Evolutionary conservation across 2,888 invertebrate genomes (phyloP).

Genomic region (Tholera decimalis): DNA sequence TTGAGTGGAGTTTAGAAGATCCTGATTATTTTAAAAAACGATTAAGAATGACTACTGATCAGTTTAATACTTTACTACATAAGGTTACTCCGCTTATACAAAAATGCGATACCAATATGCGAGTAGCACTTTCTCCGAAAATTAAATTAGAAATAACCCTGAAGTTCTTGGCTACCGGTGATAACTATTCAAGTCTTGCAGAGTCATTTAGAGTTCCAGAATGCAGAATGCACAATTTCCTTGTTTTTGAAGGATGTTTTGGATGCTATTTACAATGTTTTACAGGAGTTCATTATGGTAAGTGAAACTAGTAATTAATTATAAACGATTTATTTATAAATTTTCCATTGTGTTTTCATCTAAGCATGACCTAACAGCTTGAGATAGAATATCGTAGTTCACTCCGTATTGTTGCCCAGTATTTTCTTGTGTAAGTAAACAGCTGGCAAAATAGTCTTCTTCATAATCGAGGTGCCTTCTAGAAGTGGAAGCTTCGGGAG

Average conservation of each 20-base stretch:
- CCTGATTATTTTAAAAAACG: slow-evolving; percentile 65
- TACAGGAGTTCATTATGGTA: too few relatives aligned
- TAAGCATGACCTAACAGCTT: slow-evolving; percentile 66
- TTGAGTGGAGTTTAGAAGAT: slow-evolving; percentile 64
- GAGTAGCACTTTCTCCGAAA: slow-evolving; percentile 64
- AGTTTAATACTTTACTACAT: slow-evolving; percentile 66
- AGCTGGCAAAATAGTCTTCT: slow-evolving; percentile 74
- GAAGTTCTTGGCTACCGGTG: slow-evolving; percentile 63
- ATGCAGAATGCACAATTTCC: too few relatives aligned
- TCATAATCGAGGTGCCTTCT: slow-evolving; percentile 67
- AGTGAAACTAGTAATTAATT: too few relatives aligned
- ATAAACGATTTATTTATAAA: slow-evolving; percentile 66
- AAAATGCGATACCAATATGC: slow-evolving; percentile 57
- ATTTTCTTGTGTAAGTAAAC: slow-evolving; percentile 71
- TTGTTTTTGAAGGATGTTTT: too few relatives aligned
- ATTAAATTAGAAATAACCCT: slow-evolving; percentile 64
- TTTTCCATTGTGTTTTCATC: slow-evolving; percentile 63
- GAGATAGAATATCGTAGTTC: slow-evolving; percentile 71
- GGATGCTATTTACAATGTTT: too few relatives aligned
- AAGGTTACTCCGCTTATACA: slow-evolving; percentile 64
- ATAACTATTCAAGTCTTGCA: slow-evolving; percentile 69
- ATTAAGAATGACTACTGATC: slow-evolving; percentile 66
- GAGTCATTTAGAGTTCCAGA: slow-evolving; percentile 73
- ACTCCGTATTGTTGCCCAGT: slow-evolving; percentile 70
- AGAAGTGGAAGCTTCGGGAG: slow-evolving; percentile 51